Base-by-base conservation (phyloP, 1,140 invertebrate species). In the Trypoxylus dichotomus region DNA sequence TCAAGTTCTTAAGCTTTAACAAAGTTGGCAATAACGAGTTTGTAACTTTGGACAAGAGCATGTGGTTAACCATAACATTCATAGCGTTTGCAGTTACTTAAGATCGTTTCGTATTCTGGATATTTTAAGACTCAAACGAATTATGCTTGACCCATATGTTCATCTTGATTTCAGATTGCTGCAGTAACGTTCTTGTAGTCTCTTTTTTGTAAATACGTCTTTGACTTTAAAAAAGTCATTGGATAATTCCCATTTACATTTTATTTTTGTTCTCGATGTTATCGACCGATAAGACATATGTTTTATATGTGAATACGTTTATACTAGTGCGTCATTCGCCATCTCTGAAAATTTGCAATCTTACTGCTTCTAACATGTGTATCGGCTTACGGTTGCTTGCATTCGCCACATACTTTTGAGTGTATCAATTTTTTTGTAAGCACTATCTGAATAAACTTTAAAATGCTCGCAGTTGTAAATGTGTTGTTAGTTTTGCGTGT, bases 291-390 rank as follows among this genome's bases (percentile, higher is more conserved):
- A 68, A 68, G 24, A 15, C 25, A 27, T 5, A 7, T 68, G 27
- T 68, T 68, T 68, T 54, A n/a, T 15, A 13, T 15, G 11, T 8
- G 24, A 21, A 24, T 24, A 11, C 60, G 24, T 68, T 1, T n/a
- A n/a, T 54, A 54, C 2, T 19, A 37, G 10, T 37, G 32, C 32
- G 32, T 37, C 32, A n/a, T n/a, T n/a, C 15, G 15, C 19, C 6
- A 54, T 54, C 47, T 54, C 19, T 54, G 47, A 54, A 68, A 68
- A 68, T 68, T 68, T 29, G 60, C 60, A 68, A 68, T 68, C 60
- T 68, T 68, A 68, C 27, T 68, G 24, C 60, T 7, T 29, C 8
- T 24, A 29, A 11, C 21, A 21, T 58, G 11, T 24, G 24, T 29
- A 68, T 68, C 60, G 27, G 5, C 60, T 29, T 68, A 68, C 27